Base-by-base conservation (phyloP, 2,888 invertebrate species). In the Aspidiotus destructor region DNA sequence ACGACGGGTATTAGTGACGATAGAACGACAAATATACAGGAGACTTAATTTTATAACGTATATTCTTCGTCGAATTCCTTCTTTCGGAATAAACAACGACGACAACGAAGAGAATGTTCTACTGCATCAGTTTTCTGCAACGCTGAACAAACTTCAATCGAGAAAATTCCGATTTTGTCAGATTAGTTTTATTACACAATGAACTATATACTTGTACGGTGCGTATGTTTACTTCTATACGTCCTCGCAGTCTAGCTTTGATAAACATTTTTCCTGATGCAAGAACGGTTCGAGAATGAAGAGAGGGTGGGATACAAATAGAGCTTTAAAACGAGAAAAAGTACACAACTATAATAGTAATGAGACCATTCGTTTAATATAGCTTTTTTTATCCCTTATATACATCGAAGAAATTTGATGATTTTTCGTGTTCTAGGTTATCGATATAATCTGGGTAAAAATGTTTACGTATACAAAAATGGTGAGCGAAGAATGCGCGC, bases 71-170 rank as follows among this genome's bases (percentile, higher is more conserved):
- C 28, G 28, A 28, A 28, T 28, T 28, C 28, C 28, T 28, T 28
- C 28, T 28, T 28, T 5, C 28, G 28, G 5, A n/a, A 48, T 48
- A 48, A 48, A 48, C 6, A 48, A 48, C n/a, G 48, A 48, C 48
- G 48, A 48, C 48, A 28, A 28, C 28, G 2, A 6, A 48, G 48
- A 48, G n/a, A 48, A 13, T 3, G 10, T 48, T 3, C 48, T 48
- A 6, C 28, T 28, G 28, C 28, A 28, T 28, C 28, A 28, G 28
- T 28, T 28, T 28, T 28, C 28, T 28, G 48, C 48, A 48, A 48
- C 48, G 48, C n/a, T 48, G n/a, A 48, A 48, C 48, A 48, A 48
- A 48, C 48, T 48, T 48, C 48, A 48, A 28, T 48, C 48, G 48
- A 48, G 48, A 48, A 28, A 28, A 48, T 48, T 48, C 48, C 48